These are phyloP conservation scores for Aphelenchoides besseyi DNA, from an alignment of 1,140 invertebrate species.

Conservation along the genomic window DNA sequence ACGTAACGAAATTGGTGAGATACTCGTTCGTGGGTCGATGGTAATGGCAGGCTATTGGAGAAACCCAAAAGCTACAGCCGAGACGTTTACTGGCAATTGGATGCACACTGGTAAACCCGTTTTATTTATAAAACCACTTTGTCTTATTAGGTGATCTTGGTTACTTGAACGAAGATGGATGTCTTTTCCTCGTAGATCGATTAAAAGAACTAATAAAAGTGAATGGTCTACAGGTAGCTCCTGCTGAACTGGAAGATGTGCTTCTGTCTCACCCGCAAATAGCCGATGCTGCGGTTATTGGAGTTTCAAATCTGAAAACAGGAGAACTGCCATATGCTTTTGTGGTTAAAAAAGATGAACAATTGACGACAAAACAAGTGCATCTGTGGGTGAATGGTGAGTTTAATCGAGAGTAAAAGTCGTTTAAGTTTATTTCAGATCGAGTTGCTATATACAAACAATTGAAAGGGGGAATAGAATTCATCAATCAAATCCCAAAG, in stretches of 20 bases:
- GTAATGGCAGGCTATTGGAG: constrained; percentile 35
- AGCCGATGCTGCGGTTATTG: constrained; percentile 75
- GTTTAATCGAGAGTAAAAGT: not conserved
- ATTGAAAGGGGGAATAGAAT: constrained; percentile 69
- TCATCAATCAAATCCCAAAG: constrained; percentile 73
- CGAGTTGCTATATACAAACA: constrained; percentile 58
- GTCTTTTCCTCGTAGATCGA: constrained; percentile 74
- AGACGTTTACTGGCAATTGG: constrained; percentile 73
- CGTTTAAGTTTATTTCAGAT: constrained; percentile 40
- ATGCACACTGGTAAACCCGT: constrained; percentile 76
- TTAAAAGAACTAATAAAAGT: constrained; percentile 86
- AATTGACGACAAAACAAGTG: constrained; percentile 35
- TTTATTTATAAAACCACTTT: not conserved
- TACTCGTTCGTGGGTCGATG: constrained; percentile 22
- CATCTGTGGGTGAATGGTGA: constrained; percentile 20
- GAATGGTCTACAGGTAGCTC: constrained; percentile 78
- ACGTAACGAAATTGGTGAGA: constrained; percentile 9
- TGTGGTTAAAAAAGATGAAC: constrained; percentile 69
- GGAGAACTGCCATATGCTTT: constrained; percentile 77
- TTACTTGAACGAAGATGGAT: constrained; percentile 72
- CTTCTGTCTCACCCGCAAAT: constrained; percentile 68
- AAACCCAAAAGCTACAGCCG: constrained; percentile 45
- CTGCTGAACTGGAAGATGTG: constrained; percentile 78
- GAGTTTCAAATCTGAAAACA: constrained; percentile 70
- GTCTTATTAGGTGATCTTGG: constrained; percentile 69